These are phyloP conservation scores for Dendronephthya gigantea DNA, from an alignment of 64 coral and sea anemone genomes.

Conservation along the genomic window DNA sequence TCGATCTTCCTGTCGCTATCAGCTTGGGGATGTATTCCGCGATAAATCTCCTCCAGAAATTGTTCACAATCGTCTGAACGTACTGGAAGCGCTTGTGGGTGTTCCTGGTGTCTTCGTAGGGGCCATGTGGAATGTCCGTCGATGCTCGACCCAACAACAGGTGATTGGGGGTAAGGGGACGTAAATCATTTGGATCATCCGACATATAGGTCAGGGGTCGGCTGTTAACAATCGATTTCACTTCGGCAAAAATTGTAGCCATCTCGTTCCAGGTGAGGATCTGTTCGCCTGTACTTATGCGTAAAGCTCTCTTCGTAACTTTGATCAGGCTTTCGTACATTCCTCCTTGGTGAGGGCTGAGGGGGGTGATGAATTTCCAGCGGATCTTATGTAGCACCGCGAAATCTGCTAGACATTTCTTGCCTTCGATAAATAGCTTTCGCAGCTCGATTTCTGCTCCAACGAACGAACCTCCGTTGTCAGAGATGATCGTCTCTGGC, in stretches of 20 bases:
- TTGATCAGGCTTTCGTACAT: slow-evolving; percentile 3
- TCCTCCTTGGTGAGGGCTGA: not conserved
- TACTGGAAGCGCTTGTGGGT: not conserved
- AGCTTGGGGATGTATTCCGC: slow-evolving; percentile 11
- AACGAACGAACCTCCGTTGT: slow-evolving; percentile 12
- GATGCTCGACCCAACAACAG: slow-evolving; percentile 5
- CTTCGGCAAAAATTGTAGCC: not conserved
- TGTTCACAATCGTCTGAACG: not conserved
- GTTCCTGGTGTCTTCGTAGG: slow-evolving; percentile 1
- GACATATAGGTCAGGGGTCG: not conserved
- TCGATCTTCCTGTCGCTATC: not conserved
- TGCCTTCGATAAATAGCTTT: not conserved
- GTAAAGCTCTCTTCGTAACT: not conserved
- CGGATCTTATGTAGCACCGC: not conserved
- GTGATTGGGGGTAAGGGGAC: not conserved
- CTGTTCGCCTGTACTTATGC: not conserved
- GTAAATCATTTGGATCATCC: not conserved
- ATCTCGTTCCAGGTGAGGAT: not conserved
- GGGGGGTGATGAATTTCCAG: not conserved
- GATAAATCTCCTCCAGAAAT: slow-evolving; percentile 31
- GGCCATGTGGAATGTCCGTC: not conserved
- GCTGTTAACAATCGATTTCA: not conserved
- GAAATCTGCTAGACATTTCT: not conserved
- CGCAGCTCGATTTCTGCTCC: not conserved
- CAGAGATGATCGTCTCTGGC: not conserved